phyloP scores from a whole-genome alignment of 2,888 invertebrate species.

The Dynastes grantii region DNA sequence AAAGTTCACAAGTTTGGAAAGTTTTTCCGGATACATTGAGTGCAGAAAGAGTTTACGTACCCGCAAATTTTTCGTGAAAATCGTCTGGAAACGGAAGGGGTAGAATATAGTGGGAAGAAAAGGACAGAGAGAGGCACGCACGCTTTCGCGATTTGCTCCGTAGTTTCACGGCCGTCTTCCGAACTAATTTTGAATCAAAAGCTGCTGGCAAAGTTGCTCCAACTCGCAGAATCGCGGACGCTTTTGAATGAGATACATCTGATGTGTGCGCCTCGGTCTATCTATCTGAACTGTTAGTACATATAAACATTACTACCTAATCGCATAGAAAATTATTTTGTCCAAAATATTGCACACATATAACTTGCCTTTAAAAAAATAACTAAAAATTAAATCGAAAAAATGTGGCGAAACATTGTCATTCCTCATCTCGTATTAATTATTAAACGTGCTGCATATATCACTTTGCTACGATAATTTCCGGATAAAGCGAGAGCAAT shows the following conservation, averaged over 20 bases:
- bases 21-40: slow-evolving; percentile 10
- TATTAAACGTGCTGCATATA: slow-evolving; percentile 17
- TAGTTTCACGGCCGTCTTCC: slow-evolving; percentile 56
- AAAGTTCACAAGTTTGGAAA: slow-evolving; percentile 1
- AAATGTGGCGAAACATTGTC: slow-evolving; percentile 27
- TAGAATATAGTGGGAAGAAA: not conserved
- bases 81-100: not conserved
- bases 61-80: slow-evolving; percentile 5
- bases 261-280: slow-evolving; percentile 21
- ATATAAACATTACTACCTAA: not conserved
- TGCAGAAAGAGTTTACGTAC: not conserved
- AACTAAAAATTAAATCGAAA: not conserved
- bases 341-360: too few species aligned
- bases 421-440: not conserved
- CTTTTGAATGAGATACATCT: slow-evolving; percentile 53
- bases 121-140: slow-evolving; percentile 6
- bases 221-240: slow-evolving; percentile 59
- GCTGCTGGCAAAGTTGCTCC: slow-evolving; percentile 59
- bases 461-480: slow-evolving; percentile 26
- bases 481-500: slow-evolving; percentile 12
- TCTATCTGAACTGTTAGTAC: not conserved
- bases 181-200: slow-evolving; percentile 63
- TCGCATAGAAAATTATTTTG: not conserved
- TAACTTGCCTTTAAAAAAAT: not conserved
- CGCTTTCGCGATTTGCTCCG: slow-evolving; percentile 49